Evolutionary conservation across 2,113 vertebrate genomes (phyloP), one percentile per base, ranked within the genome.

Genomic region (Jacana jacana): DNA sequence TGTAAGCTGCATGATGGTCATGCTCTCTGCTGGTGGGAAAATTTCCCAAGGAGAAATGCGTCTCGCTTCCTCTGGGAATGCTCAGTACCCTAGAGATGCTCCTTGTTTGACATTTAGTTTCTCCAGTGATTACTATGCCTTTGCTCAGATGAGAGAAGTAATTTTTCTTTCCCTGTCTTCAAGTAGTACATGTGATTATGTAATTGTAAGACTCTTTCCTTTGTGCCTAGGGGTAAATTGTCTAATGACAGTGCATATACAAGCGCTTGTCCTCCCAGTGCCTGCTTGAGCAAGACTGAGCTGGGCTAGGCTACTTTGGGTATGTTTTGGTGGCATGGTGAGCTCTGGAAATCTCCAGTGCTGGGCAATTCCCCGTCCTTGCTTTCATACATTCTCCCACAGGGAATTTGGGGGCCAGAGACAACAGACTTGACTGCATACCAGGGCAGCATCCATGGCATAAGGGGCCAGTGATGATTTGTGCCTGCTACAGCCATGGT

Each of bases 51-150:
- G 81, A 93, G 79, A 94, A 92, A 89, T 89, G 93, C 93, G 92
- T 97, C 73, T 95, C 2, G 5, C 84, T 97, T 97, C 98, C 97
- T 97, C 94, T 98, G 98, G 97, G 98, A 98, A 95, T 96, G 93
- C 71, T 94, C 83, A 54, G 86, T 93, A 85, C 49, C 93, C 96
- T 95, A 94, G 92, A 96, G 91, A 91, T 71, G 68, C 91, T 84
- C 95, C 95, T 92, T 89, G 37, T 86, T 81, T 94, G 96, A 97
- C 97, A 91, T 96, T 97, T 94, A 95, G 76, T 92, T 97, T 83
- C 96, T 97, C 71, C 90, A 91, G 94, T 91, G 94, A 96, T 86
- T 69, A 73, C 55, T 80, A 52, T 10, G 63, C 81, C 68, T 91
- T 93, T 91, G 73, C 73, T 92, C 57, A 85, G 65, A 90, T 60